Conservation (phyloP, 2,888 invertebrate species). For the Diarsia mendica region DNA sequence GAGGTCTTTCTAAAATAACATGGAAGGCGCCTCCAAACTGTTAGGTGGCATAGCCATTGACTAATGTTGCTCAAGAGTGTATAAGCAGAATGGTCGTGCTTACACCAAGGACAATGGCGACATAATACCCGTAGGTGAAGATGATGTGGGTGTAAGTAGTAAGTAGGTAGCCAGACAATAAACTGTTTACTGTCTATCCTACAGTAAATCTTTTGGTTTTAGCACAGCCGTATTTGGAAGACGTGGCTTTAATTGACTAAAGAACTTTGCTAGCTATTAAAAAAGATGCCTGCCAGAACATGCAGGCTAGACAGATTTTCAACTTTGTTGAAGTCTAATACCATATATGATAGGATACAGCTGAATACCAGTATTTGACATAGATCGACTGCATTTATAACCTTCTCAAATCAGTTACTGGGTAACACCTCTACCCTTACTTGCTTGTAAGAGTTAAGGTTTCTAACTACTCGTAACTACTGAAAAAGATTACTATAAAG, state of each 20-base stretch:
- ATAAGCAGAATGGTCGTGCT: background rate
- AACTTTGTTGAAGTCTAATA: background rate
- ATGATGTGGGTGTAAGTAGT: slow-evolving; percentile 35
- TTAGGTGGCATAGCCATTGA: too few species aligned
- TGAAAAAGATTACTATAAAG: too few species aligned
- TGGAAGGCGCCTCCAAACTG: background rate
- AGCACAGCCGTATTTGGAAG: slow-evolving; percentile 6
- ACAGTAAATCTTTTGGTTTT: slow-evolving; percentile 11
- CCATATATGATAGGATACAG: too few species aligned
- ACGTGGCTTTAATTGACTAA: background rate
- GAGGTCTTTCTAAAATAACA: too few species aligned
- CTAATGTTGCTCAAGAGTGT: slow-evolving; percentile 1
- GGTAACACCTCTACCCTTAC: background rate
- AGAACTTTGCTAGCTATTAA: background rate
- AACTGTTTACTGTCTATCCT: slow-evolving; percentile 10
- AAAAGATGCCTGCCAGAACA: background rate
- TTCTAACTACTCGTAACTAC: background rate
- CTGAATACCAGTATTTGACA: background rate
- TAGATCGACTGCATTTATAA: background rate
- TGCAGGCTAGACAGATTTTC: background rate
- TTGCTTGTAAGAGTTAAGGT: background rate
- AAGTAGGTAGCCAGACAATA: slow-evolving; percentile 40
- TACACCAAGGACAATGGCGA: slow-evolving; percentile 15
- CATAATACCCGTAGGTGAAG: slow-evolving; percentile 20
- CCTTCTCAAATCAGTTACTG: background rate